Evolutionary conservation across 2,888 invertebrate species (phyloP), one percentile per base, ranked within the genome.

Genomic region (Antheraea assamensis): DNA sequence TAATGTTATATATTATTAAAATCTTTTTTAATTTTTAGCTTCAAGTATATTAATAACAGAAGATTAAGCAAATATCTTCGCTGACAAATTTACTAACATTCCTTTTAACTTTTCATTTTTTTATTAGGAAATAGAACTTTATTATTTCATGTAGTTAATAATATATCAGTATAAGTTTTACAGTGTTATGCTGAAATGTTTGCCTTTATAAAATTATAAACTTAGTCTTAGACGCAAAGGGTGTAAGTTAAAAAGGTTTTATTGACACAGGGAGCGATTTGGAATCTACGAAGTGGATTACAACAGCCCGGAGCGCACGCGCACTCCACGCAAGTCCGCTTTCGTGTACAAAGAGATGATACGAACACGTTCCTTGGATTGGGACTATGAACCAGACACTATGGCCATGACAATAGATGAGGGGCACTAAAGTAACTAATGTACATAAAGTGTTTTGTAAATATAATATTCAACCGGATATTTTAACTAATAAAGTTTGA

Each of bases 211-310:
- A 35, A 35, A 35, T 10, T 10, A 35, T 42, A 42, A 42, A 17
- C 24, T 64, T 3, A 10, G n/a, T 4, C 8, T n/a, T 10, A n/a
- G 55, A 21, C 17, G 49, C 2, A 49, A 49, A 19, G 19, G 19
- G 17, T 21, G n/a, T 61, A 61, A 27, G 35, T 31, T 42, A 19
- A 64, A 66, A 42, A 15, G 13, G 10, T 52, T 31, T 21, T 42
- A 42, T 70, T 17, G 30, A 75, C 71, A 30, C 77, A 85, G 85
- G 4, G 80, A 82, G n/a, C 79, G 82, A 0, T 85, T 83, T 58
- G 97, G 97, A 21, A 78, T 97, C 7, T 96, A 96, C 81, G 90
- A 95, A 72, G 96, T 97, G 3, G 95, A 97, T 86, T 96, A 96
- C 85, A 86, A 88, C 27, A 95, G 95, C 79, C 92, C 95, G 0